Evolutionary conservation across 2,888 invertebrate species (phyloP).

Genomic region (Nymphalis urticae): DNA sequence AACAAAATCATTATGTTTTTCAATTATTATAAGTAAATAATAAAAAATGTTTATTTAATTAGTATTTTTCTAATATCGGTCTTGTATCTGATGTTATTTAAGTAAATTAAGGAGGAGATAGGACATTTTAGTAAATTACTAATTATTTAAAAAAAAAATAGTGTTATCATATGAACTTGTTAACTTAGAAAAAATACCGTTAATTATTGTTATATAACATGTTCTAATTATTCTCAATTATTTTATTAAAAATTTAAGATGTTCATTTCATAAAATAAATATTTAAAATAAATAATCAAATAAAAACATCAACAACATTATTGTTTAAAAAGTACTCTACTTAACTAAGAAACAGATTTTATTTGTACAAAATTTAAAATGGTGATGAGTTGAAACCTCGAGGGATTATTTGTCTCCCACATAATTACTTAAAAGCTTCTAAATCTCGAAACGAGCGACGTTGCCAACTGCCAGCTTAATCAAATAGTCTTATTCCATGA

Average conservation of each 20-base stretch:
- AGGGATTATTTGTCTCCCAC: slow-evolving; percentile 4
- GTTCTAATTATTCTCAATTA: no score
- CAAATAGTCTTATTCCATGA: slow-evolving; percentile 7
- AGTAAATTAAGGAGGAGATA: no score
- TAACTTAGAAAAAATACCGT: no score
- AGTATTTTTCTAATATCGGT: no score
- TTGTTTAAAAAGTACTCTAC: not conserved
- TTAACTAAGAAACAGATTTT: not conserved
- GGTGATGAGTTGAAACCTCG: slow-evolving; percentile 3
- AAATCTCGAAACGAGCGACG: not conserved
- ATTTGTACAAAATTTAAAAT: not conserved
- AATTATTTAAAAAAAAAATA: no score
- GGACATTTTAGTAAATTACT: no score
- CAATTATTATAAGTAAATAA: not conserved
- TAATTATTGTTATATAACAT: no score
- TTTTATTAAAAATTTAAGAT: no score
- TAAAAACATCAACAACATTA: no score
- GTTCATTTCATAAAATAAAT: no score
- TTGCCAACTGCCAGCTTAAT: not conserved
- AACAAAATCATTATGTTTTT: not conserved
- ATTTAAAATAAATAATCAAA: not conserved
- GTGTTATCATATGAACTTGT: no score
- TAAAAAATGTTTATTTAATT: not conserved
- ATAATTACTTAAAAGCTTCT: slow-evolving; percentile 12
- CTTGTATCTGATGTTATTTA: no score